A percentile compares a stretch with the other conserved stretches of the same genome.
Conservation (phyloP, 2,113 vertebrate genomes). For the Syrmaticus mikado region DNA sequence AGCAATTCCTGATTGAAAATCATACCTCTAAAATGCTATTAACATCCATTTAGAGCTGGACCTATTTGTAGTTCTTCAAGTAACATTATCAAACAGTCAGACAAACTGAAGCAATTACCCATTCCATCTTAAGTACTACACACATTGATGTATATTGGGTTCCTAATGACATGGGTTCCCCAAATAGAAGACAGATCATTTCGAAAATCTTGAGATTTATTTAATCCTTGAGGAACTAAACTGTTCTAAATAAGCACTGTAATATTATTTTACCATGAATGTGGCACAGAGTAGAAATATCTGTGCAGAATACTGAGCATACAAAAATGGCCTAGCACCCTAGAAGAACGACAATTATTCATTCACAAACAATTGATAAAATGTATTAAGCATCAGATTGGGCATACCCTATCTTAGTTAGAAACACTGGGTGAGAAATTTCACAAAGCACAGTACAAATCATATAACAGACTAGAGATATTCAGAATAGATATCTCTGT, state of each 20-base stretch:
- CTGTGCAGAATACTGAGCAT: conserved; percentile 61
- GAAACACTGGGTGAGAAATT: neutral
- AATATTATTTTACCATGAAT: conserved; percentile 33
- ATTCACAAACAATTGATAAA: conserved; percentile 66
- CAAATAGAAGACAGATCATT: conserved; percentile 8
- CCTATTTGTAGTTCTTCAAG: conserved; percentile 50
- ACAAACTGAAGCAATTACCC: conserved; percentile 56
- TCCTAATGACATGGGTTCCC: conserved; percentile 40
- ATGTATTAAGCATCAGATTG: conserved; percentile 37
- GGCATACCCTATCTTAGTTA: conserved; percentile 46
- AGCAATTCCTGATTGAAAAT: neutral
- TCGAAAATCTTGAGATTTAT: conserved; percentile 38
- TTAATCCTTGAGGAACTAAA: conserved; percentile 37
- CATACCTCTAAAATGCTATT: conserved; percentile 8
- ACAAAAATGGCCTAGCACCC: conserved; percentile 52
- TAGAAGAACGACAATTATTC: conserved; percentile 54
- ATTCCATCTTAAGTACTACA: conserved; percentile 33
- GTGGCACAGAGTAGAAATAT: conserved; percentile 10
- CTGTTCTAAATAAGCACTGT: conserved; percentile 23
- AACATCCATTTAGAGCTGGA: conserved; percentile 34
- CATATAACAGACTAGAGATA: neutral
- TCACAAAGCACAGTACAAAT: neutral
- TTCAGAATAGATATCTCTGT: neutral
- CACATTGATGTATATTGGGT: conserved; percentile 27
- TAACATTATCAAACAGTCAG: conserved; percentile 53